These are phyloP conservation scores for Muricea muricata DNA, from an alignment of 92 coral and sea anemone genomes.

Conservation along the genomic window DNA sequence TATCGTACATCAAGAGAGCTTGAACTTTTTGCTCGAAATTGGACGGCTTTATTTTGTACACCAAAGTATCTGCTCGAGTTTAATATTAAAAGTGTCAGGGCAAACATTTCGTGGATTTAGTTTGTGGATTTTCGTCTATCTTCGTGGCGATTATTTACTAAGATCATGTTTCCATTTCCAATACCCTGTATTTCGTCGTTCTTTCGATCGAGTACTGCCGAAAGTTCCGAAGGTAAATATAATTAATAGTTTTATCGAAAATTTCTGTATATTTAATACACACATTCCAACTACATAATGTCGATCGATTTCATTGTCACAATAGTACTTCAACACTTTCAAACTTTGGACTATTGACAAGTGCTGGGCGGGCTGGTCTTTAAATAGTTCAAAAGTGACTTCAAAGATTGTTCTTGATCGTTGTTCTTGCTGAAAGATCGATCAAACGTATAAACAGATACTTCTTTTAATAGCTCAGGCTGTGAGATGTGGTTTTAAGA, in stretches of 20 bases:
- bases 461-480: too few species aligned
- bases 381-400: not conserved
- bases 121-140: too few species aligned
- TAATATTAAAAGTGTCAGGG: too few species aligned
- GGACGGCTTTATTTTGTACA: too few species aligned
- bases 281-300: too few species aligned
- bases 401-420: not conserved
- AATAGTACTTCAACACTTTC: not conserved
- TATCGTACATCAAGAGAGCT: not conserved
- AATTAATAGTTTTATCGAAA: not conserved
- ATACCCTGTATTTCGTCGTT: constrained; percentile 3
- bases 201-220: not conserved
- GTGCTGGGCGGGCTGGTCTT: not conserved
- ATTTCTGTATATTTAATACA: not conserved
- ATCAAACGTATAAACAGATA: too few species aligned
- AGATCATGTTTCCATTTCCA: not conserved
- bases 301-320: too few species aligned
- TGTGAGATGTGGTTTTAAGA: not conserved
- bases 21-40: too few species aligned
- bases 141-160: not conserved
- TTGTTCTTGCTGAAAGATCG: not conserved
- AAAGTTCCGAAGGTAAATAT: constrained; percentile 1
- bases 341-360: not conserved
- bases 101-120: too few species aligned
- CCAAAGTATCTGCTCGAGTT: too few species aligned